Evolutionary conservation across 2,888 invertebrate genomes (phyloP), one percentile per base, ranked within the genome.

Genomic region (Drosophila ezoana): DNA sequence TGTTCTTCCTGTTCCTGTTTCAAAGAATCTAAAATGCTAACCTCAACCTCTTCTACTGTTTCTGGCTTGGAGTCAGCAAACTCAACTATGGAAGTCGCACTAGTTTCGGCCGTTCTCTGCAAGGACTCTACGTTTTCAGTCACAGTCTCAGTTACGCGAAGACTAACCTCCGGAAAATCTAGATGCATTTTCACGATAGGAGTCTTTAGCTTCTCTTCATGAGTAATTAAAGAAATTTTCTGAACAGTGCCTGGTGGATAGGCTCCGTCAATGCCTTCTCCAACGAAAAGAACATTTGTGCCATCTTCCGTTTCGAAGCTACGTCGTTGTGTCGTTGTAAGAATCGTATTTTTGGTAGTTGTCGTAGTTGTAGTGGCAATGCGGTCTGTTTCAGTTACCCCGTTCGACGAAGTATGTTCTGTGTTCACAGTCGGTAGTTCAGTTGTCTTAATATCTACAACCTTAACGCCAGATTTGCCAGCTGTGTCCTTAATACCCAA

Each of bases 191-290:
- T 93, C 92, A 95, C 93, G 45, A 95, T 94, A 11, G 95, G 95
- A 67, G 94, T 94, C 87, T 95, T 92, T 91, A 94, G 94, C 77
- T 95, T 94, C 92, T 95, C 95, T 91, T 96, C 95, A 67, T 96
- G 95, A 5, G 95, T 95, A 73, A 96, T 95, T 44, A 96, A 91
- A 62, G 95, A 94, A 78, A 95, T 94, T 89, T 93, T 94, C 75
- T 90, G 89, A 37, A 89, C 87, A 67, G 89, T 83, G 61, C 90
- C 90, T 32, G 90, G 85, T 48, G 90, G 86, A 76, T 89, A 85
- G 66, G 87, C 85, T 49, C 88, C 81, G 66, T 87, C 85, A 69
- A 89, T 76, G 72, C 86, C 87, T 81, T 91, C 91, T 66, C 89
- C 90, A 59, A 91, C 85, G 75, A 89, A 90, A 73, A 90, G 79